A percentile compares a stretch with the other conserved stretches of the same genome.
Evolutionary conservation across 1,140 invertebrate species (phyloP).

Genomic region (Palaemon carinicauda): DNA sequence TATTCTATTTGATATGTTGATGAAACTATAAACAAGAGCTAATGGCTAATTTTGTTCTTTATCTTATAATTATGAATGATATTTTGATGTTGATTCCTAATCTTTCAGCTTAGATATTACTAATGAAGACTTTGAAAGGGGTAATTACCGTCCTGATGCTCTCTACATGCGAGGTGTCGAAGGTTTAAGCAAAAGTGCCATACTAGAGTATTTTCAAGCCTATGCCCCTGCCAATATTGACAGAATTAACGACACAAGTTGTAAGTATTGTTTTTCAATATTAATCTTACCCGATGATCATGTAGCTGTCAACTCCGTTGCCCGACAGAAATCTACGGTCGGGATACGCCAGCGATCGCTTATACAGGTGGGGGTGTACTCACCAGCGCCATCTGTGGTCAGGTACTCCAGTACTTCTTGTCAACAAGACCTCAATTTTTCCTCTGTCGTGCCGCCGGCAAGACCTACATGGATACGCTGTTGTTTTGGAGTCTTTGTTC

Average conservation of each 20-base stretch:
- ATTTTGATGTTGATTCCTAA: background rate
- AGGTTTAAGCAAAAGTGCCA: background rate
- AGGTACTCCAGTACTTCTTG: too few relatives aligned
- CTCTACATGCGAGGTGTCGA: slow-evolving; percentile 5
- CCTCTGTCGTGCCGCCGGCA: too few relatives aligned
- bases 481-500: too few relatives aligned
- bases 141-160: slow-evolving; percentile 11
- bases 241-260: slow-evolving; percentile 15
- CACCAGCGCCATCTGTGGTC: too few relatives aligned
- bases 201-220: slow-evolving; percentile 22
- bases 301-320: too few relatives aligned
- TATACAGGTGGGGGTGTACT: too few relatives aligned
- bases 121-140: slow-evolving; percentile 18
- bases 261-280: background rate
- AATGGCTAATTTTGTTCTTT: background rate
- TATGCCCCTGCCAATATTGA: slow-evolving; percentile 4
- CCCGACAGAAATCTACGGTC: too few relatives aligned
- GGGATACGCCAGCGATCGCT: too few relatives aligned
- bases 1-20: background rate
- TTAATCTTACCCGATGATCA: background rate
- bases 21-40: background rate
- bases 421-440: too few relatives aligned
- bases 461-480: too few relatives aligned
- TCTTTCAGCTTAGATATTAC: slow-evolving; percentile 14
- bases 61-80: background rate